These are phyloP conservation scores for Cryptotis parvus DNA, from an alignment of 2,113 vertebrate genomes.

Conservation along the genomic window DNA sequence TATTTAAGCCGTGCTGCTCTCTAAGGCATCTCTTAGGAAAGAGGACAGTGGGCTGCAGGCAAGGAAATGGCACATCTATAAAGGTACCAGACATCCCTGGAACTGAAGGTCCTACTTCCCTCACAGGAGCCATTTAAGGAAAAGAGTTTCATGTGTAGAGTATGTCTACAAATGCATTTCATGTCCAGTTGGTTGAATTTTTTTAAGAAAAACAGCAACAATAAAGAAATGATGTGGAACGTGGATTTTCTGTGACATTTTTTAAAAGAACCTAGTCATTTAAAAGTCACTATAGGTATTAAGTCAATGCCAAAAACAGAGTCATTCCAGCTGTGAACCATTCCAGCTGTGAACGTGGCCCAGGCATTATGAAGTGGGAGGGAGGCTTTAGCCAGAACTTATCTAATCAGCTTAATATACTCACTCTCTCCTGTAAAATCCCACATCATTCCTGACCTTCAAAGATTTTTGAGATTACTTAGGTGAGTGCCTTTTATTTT, in stretches of 20 bases:
- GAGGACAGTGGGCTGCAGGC: not conserved
- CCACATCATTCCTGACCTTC: not conserved
- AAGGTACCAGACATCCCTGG: not conserved
- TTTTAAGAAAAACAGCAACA: slow-evolving; percentile 48
- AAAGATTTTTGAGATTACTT: not conserved
- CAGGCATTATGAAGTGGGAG: not conserved
- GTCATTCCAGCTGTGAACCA: not conserved
- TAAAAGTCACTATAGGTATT: not conserved
- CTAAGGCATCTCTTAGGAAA: slow-evolving; percentile 49
- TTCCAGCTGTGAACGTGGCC: not conserved
- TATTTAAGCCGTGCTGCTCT: slow-evolving; percentile 38
- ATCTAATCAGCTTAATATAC: not conserved
- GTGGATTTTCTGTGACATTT: slow-evolving; percentile 55
- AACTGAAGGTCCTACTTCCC: not conserved
- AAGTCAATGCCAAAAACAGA: not conserved
- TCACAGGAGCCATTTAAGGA: not conserved
- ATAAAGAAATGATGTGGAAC: slow-evolving; percentile 55
- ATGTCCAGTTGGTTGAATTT: slow-evolving; percentile 19
- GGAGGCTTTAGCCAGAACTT: slow-evolving; percentile 3
- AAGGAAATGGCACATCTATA: not conserved
- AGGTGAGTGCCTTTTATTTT: not conserved
- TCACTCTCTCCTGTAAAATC: not conserved
- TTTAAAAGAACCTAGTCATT: not conserved
- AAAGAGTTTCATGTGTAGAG: slow-evolving; percentile 51
- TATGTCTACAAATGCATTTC: slow-evolving; percentile 52